A percentile compares a stretch with the other conserved stretches of the same genome.
Conservation (phyloP, 2,113 vertebrate species). For the Spea bombifrons region DNA sequence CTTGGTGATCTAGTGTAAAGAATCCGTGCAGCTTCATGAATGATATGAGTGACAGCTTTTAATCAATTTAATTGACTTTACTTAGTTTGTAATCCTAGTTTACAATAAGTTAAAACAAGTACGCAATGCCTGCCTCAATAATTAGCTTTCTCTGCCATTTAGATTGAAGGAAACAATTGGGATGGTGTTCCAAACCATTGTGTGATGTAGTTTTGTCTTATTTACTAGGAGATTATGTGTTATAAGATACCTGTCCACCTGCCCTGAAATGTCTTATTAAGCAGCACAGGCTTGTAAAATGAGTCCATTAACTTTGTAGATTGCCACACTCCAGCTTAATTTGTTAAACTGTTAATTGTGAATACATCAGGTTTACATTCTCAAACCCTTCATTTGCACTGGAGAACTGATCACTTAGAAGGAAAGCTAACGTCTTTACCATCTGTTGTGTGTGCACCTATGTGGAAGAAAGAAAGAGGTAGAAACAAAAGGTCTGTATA, state of each 20-base stretch:
- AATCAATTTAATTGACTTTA: no score
- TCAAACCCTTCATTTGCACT: constrained; percentile 43
- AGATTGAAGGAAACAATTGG: background rate
- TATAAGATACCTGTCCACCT: constrained; percentile 31
- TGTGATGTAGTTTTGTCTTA: background rate
- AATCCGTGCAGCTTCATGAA: no score
- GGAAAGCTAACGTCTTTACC: constrained; percentile 53
- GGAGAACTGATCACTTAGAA: constrained; percentile 52
- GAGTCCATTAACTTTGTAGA: constrained; percentile 14
- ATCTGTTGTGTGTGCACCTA: constrained; percentile 57
- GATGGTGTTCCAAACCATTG: background rate
- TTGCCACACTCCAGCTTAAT: constrained; percentile 34
- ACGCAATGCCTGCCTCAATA: no score
- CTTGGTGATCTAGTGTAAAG: no score
- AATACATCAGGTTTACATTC: constrained; percentile 28
- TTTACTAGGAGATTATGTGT: constrained; percentile 15
- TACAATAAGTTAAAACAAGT: no score
- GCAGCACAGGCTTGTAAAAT: constrained; percentile 10
- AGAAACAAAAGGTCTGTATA: constrained; percentile 50
- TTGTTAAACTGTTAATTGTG: constrained; percentile 46
- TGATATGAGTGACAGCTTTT: no score
- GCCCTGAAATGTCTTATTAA: constrained; percentile 12
- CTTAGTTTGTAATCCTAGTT: no score
- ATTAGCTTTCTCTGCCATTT: background rate
- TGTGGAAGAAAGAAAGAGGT: constrained; percentile 53